Base-by-base conservation (phyloP, 2,113 vertebrate species). In the Anser brachyrhynchus region DNA sequence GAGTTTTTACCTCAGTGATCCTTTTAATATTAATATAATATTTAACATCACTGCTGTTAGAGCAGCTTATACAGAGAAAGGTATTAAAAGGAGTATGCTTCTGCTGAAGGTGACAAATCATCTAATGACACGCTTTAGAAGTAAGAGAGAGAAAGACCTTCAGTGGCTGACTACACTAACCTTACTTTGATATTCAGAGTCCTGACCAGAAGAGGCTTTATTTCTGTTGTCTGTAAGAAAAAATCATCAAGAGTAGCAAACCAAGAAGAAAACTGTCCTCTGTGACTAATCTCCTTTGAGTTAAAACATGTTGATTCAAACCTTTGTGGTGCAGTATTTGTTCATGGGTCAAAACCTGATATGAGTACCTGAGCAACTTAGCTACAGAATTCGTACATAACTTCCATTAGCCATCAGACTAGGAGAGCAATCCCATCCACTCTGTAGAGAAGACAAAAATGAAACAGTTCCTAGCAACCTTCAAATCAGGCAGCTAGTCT, bases 211-310 rank as follows among this genome's bases (percentile, higher is more conserved):
- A 85, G 31, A 80, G 8, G 31, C 21, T 90, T 92, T 93, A 25
- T 72, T 93, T 92, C 11, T 78, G 22, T 69, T 65, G 29, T 41
- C 17, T 69, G 22, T 64, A 61, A 91, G 78, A 66, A 89, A 93
- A 93, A 65, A 1, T 4, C 41, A 31, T 13, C 1, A 2, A 81
- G 33, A 85, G 29, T n/a, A 92, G 44, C 35, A 92, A 97, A 95
- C 31, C 52, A 89, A 66, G 91, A 74, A 57, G 35, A 92, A 85
- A 92, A 82, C 5, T 64, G 78, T n/a, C 6, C 33, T 62, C 77
- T 91, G 66, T 93, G 70, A 83, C 89, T 91, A 87, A 87, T 84
- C 58, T 75, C 20, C 62, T 84, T 78, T 65, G 70, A 91, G 39
- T 73, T 89, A 79, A 87, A 89, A 54, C 14, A 39, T 58, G 75